Evolutionary conservation across 1,140 invertebrate genomes (phyloP).

Genomic region (Subanguina moxae): DNA sequence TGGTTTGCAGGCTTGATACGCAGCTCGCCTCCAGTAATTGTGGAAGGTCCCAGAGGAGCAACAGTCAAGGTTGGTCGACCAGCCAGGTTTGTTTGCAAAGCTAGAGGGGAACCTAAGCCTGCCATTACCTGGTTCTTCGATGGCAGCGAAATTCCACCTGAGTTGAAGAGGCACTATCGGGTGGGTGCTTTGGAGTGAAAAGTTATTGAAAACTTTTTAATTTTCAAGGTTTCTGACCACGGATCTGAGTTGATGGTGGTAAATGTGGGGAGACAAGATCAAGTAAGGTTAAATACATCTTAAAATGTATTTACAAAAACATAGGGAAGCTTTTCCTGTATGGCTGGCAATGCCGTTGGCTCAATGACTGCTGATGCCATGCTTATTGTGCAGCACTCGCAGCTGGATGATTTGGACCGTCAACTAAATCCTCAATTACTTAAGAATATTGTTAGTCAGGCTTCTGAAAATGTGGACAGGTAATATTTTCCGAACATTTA

Average conservation of each 20-base stretch:
- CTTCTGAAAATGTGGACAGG: conserved; percentile 53
- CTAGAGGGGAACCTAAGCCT: conserved; percentile 45
- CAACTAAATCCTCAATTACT: conserved; percentile 39
- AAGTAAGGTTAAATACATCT: neutral
- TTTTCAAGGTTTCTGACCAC: conserved; percentile 37
- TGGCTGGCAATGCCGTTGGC: conserved; percentile 55
- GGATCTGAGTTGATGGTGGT: conserved; percentile 48
- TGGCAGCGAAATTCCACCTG: conserved; percentile 51
- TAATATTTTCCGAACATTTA: conserved; percentile 11
- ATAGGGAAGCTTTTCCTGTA: conserved; percentile 53
- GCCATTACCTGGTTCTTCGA: conserved; percentile 55
- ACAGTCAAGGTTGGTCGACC: conserved; percentile 26
- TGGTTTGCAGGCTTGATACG: conserved; percentile 21
- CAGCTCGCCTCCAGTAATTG: conserved; percentile 41
- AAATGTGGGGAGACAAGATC: conserved; percentile 23
- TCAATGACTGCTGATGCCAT: conserved; percentile 52
- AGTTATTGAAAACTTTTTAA: neutral
- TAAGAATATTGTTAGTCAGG: conserved; percentile 50
- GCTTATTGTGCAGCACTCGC: conserved; percentile 34
- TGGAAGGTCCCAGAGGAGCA: conserved; percentile 33
- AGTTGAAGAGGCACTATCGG: conserved; percentile 44
- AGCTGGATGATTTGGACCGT: conserved; percentile 45
- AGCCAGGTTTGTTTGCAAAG: conserved; percentile 32
- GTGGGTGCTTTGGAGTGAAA: conserved; percentile 13
- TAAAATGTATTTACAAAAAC: conserved; percentile 26